phyloP scores from a whole-genome alignment of 2,888 invertebrate genomes.

The Cotesia congregata region DNA sequence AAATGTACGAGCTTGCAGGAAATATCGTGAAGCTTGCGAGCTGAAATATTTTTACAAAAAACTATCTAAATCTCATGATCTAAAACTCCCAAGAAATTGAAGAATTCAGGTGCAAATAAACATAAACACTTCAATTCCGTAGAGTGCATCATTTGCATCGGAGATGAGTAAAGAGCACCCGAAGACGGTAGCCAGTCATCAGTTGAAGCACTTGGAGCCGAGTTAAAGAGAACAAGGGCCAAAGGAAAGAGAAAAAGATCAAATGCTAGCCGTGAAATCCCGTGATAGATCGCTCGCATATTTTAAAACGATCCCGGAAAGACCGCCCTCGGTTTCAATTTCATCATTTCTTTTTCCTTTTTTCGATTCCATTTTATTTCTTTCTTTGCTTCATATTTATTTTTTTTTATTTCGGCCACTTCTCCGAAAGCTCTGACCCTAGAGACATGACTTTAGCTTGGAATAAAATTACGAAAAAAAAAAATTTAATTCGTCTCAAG shows the following conservation, averaged over 20 bases:
- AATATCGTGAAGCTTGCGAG: too few relatives aligned
- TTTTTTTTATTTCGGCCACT: neutral
- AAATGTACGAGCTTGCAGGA: too few relatives aligned
- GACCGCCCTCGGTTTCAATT: conserved; percentile 13
- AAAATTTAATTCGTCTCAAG: neutral
- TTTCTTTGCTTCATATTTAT: neutral
- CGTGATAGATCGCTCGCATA: conserved; percentile 52
- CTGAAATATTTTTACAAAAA: neutral
- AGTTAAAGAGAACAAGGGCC: too few relatives aligned
- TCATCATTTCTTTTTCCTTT: neutral
- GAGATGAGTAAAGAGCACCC: conserved; percentile 25
- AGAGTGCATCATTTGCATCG: conserved; percentile 69
- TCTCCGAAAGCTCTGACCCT: neutral
- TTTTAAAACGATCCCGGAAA: conserved; percentile 48
- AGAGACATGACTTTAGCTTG: neutral
- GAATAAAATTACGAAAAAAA: neutral
- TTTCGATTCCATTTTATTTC: neutral
- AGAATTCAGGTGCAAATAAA: conserved; percentile 51
- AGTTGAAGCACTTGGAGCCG: neutral
- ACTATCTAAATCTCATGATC: too few relatives aligned
- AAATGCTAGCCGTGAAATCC: conserved; percentile 50
- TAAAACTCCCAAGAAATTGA: neutral
- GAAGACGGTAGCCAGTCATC: neutral
- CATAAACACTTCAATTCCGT: conserved; percentile 64
- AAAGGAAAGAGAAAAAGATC: conserved; percentile 43